Evolutionary conservation across 2,888 invertebrate genomes (phyloP).

Genomic region (Macrosiphum euphorbiae): DNA sequence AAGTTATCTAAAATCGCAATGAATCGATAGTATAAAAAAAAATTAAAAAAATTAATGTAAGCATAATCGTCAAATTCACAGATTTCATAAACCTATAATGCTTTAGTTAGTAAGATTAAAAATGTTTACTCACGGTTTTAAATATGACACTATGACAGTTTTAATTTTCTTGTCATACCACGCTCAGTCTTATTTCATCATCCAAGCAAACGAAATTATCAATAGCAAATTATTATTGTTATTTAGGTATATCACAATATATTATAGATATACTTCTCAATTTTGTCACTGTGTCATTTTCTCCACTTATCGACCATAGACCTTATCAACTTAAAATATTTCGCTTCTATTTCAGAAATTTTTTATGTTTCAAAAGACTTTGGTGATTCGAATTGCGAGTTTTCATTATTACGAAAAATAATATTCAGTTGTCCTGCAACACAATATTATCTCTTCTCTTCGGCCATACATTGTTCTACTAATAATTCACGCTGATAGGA

Average conservation of each 20-base stretch:
- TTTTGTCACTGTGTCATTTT: neutral
- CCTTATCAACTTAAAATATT: neutral
- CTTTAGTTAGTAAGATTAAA: neutral
- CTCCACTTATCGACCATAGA: neutral
- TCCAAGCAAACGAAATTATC: neutral
- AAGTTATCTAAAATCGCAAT: neutral
- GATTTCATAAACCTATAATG: neutral
- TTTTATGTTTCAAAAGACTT: neutral
- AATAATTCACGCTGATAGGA: neutral
- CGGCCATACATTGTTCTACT: neutral
- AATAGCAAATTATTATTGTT: neutral
- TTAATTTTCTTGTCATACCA: neutral
- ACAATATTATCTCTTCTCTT: neutral
- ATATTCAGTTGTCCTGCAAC: neutral
- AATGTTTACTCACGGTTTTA: neutral
- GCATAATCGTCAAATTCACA: neutral
- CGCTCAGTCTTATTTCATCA: neutral
- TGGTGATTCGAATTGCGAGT: neutral
- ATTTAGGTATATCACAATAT: neutral
- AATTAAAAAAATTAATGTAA: neutral
- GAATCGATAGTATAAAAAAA: neutral
- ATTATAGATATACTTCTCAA: neutral
- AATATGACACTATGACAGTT: neutral
- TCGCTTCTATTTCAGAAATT: neutral
- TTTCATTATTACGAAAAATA: neutral